phyloP scores from a whole-genome alignment of 2,797 vertebrate genomes.

The Ceryle rudis region DNA sequence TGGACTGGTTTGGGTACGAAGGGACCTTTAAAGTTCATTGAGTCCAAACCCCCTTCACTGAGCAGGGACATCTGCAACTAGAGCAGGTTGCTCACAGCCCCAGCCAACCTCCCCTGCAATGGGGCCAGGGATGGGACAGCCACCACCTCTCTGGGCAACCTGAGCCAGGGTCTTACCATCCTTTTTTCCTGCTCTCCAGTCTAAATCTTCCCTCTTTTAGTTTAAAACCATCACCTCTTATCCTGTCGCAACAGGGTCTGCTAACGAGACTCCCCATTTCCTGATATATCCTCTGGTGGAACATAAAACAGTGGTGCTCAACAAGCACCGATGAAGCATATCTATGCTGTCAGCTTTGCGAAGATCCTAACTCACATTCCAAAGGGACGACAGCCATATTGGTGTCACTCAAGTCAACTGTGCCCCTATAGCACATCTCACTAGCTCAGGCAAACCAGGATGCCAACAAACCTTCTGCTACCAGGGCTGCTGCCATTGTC shows the following conservation, averaged over 20 bases:
- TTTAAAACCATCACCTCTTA: background rate
- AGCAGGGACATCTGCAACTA: background rate
- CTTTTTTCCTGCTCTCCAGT: background rate
- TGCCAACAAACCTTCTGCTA: rapidly evolving
- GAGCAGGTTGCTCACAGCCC: background rate
- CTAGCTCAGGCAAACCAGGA: background rate
- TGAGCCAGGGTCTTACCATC: background rate
- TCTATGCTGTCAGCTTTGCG: background rate
- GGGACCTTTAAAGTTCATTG: background rate
- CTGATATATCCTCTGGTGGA: rapidly evolving
- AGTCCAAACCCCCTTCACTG: background rate
- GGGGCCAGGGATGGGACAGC: background rate
- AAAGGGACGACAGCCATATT: rapidly evolving
- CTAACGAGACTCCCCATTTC: background rate
- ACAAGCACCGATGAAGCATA: background rate
- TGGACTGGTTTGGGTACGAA: background rate
- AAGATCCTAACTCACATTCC: background rate
- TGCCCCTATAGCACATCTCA: background rate
- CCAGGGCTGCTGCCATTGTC: background rate
- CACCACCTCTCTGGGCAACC: background rate
- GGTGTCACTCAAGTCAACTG: too few relatives aligned
- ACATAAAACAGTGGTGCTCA: rapidly evolving
- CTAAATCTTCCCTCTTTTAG: background rate
- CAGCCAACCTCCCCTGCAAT: background rate
- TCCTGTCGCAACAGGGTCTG: background rate